Evolutionary conservation across 2,797 vertebrate genomes (phyloP).

Genomic region (Echeneis naucrates): DNA sequence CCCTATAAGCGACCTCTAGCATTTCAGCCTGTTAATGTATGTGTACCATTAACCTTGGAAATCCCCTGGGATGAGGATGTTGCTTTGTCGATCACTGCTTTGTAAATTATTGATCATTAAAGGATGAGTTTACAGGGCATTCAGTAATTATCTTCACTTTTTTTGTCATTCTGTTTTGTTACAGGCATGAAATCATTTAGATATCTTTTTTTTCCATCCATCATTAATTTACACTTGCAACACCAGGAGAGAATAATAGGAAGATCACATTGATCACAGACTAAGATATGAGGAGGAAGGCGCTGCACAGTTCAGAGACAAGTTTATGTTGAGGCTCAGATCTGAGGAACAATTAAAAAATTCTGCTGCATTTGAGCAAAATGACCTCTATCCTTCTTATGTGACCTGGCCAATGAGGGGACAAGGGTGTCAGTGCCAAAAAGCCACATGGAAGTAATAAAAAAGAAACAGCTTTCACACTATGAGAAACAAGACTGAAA

Average conservation of each 20-base stretch:
- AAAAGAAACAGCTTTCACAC: too few relatives aligned
- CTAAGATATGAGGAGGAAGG: neutral
- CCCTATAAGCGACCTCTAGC: slow-evolving; percentile 76
- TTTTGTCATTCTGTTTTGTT: neutral
- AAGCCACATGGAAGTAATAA: too few relatives aligned
- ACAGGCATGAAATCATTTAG: too few relatives aligned
- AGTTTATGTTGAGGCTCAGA: too few relatives aligned
- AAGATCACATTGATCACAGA: neutral
- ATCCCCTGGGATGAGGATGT: slow-evolving; percentile 52
- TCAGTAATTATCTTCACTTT: neutral
- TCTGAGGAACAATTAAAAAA: too few relatives aligned
- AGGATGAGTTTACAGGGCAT: slow-evolving; percentile 49
- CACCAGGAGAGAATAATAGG: too few relatives aligned
- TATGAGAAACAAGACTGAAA: too few relatives aligned
- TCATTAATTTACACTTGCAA: too few relatives aligned
- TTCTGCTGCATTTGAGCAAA: too few relatives aligned
- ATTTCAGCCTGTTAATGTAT: slow-evolving; percentile 75
- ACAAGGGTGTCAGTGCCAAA: neutral
- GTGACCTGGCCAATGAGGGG: too few relatives aligned
- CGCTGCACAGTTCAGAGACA: neutral
- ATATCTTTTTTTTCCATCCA: too few relatives aligned
- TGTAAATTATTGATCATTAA: slow-evolving; percentile 76
- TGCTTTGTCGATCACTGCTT: slow-evolving; percentile 55
- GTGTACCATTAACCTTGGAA: slow-evolving; percentile 82
- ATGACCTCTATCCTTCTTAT: too few relatives aligned